phyloP scores from a whole-genome alignment of 2,797 vertebrate genomes.

The Urophycis tenuis region DNA sequence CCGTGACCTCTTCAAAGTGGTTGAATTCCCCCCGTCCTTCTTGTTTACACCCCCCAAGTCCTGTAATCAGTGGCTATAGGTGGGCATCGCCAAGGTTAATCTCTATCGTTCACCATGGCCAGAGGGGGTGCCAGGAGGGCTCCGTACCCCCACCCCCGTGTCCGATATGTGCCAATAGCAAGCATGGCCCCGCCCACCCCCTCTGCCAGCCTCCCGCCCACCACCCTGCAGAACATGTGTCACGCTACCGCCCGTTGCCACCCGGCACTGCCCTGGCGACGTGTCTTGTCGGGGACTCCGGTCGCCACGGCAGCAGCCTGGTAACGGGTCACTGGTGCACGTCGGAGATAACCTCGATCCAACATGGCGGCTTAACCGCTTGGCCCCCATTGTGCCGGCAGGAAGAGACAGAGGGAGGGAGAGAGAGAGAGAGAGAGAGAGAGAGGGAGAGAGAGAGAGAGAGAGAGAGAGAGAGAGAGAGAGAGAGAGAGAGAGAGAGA shows the following conservation, averaged over 20 bases:
- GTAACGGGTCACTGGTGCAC: background rate
- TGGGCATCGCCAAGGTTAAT: background rate
- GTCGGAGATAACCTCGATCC: constrained; percentile 56
- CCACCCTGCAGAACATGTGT: background rate
- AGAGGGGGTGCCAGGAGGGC: no score
- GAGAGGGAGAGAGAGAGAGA: background rate
- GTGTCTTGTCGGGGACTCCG: background rate
- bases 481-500: background rate
- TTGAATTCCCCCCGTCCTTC: background rate
- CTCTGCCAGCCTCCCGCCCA: background rate
- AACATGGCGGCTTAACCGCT: constrained; percentile 59
- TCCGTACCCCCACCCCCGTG: background rate
- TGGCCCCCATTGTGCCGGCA: constrained; percentile 39
- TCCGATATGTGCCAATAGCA: background rate
- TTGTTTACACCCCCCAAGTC: no score
- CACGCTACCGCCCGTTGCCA: no score
- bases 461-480: background rate
- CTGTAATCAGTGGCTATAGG: background rate
- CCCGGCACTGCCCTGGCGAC: no score
- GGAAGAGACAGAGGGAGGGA: constrained; percentile 34
- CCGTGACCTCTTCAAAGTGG: background rate
- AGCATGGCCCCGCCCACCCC: background rate
- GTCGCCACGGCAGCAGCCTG: background rate
- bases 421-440: constrained; percentile 8
- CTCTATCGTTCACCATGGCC: background rate